A percentile compares a stretch with the other conserved stretches of the same genome.
Evolutionary conservation across 1,140 invertebrate genomes (phyloP).

Genomic region (Eurosta solidaginis): DNA sequence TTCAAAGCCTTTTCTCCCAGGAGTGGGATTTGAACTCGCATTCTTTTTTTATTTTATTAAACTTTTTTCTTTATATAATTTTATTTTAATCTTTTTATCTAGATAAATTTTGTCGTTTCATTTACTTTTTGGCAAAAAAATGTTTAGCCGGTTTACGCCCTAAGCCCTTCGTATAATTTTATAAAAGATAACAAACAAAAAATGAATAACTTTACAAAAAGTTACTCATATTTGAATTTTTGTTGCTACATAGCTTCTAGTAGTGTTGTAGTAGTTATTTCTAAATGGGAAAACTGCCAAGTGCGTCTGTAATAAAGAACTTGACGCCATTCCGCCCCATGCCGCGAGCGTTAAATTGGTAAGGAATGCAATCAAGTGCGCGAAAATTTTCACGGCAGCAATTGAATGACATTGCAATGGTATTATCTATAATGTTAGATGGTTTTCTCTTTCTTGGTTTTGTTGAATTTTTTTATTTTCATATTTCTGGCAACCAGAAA

Average conservation of each 20-base stretch:
- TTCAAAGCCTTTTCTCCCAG: too few species aligned
- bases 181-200: neutral
- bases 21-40: too few species aligned
- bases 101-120: too few species aligned
- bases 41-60: too few species aligned
- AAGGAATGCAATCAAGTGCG: slow-evolving; percentile 24
- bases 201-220: neutral
- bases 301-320: neutral
- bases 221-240: slow-evolving; percentile 4
- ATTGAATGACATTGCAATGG: slow-evolving; percentile 16
- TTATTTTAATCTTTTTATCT: too few species aligned
- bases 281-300: slow-evolving; percentile 26
- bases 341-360: neutral
- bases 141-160: too few species aligned
- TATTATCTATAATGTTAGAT: slow-evolving; percentile 7
- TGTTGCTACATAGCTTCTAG: neutral
- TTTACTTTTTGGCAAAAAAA: too few species aligned
- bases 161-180: too few species aligned
- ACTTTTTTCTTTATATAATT: too few species aligned
- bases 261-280: neutral
- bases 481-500: neutral
- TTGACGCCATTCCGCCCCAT: too few species aligned
- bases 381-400: slow-evolving; percentile 23
- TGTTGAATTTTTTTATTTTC: neutral
- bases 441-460: neutral